Percentiles rank a stretch among this genome's conserved stretches.
Evolutionary conservation across 2,888 invertebrate species (phyloP).

Genomic region (Caenorhabditis sinica): DNA sequence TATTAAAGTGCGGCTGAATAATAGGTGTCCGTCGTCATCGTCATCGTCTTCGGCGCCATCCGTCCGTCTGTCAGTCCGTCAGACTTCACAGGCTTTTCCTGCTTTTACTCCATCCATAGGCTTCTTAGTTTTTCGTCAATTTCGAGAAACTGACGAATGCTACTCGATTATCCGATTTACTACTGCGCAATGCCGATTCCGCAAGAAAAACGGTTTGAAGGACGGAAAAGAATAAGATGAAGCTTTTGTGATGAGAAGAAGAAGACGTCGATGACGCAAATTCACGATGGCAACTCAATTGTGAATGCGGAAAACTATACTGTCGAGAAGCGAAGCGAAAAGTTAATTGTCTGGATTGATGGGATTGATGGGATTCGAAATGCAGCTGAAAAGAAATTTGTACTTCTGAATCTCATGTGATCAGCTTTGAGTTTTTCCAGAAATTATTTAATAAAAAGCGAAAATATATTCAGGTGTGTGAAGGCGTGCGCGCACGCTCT

Average conservation of each 20-base stretch:
- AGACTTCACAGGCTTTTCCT: slow-evolving; percentile 27
- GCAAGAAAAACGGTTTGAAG: slow-evolving; percentile 34
- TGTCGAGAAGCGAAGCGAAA: slow-evolving; percentile 40
- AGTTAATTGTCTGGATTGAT: slow-evolving; percentile 34
- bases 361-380: no score
- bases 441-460: slow-evolving; percentile 36
- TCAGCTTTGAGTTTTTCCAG: not conserved
- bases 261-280: slow-evolving; percentile 46
- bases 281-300: slow-evolving; percentile 44
- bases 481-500: slow-evolving; percentile 41
- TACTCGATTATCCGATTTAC: slow-evolving; percentile 64
- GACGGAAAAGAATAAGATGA: slow-evolving; percentile 30
- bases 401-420: not conserved
- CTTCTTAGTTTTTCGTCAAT: slow-evolving; percentile 21
- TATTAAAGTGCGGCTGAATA: slow-evolving; percentile 63
- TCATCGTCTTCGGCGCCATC: slow-evolving; percentile 31
- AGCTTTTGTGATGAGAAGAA: slow-evolving; percentile 30
- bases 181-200: slow-evolving; percentile 34
- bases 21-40: slow-evolving; percentile 53
- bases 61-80: slow-evolving; percentile 51
- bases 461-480: slow-evolving; percentile 20
- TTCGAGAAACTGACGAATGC: slow-evolving; percentile 43
- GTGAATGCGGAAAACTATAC: slow-evolving; percentile 47
- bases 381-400: not conserved
- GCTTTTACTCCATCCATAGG: not conserved